Evolutionary conservation across 1,140 invertebrate genomes (phyloP).

Genomic region (Drosophila orosa): DNA sequence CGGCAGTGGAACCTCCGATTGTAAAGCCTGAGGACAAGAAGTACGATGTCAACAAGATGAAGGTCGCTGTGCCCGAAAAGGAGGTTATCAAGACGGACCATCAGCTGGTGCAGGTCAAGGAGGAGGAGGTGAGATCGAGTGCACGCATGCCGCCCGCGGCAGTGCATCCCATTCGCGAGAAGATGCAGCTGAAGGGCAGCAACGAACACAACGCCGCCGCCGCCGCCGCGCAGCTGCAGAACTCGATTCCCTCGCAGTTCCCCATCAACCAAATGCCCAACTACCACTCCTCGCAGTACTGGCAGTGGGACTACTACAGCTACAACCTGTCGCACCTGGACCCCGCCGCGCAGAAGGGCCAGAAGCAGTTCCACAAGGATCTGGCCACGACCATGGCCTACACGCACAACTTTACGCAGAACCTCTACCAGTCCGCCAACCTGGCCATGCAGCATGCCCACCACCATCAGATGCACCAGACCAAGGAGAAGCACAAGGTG

Average conservation of each 20-base stretch:
- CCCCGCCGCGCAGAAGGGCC: conserved; percentile 70
- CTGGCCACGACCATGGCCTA: conserved; percentile 82
- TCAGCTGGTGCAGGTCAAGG: conserved; percentile 66
- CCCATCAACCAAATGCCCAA: conserved; percentile 87
- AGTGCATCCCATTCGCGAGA: conserved; percentile 57
- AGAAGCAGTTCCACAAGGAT: conserved; percentile 83
- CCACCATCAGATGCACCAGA: conserved; percentile 74
- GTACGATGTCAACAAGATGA: conserved; percentile 40
- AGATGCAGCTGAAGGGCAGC: conserved; percentile 61
- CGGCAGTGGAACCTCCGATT: conserved; percentile 11
- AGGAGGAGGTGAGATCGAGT: conserved; percentile 63
- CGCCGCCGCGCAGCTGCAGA: conserved; percentile 54
- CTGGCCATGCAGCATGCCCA: conserved; percentile 76
- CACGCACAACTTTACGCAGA: conserved; percentile 78
- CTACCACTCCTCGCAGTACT: conserved; percentile 87
- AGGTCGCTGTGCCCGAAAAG: conserved; percentile 33
- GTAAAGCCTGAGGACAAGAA: conserved; percentile 56
- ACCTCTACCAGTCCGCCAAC: conserved; percentile 75
- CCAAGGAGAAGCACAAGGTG: conserved; percentile 77
- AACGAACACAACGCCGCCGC: conserved; percentile 58
- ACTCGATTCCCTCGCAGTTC: conserved; percentile 85
- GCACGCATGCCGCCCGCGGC: conserved; percentile 18
- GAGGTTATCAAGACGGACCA: conserved; percentile 40
- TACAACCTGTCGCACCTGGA: conserved; percentile 86
- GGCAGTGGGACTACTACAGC: conserved; percentile 87